Conservation (phyloP, 2,888 invertebrate genomes). For the Strigamia maritima region DNA sequence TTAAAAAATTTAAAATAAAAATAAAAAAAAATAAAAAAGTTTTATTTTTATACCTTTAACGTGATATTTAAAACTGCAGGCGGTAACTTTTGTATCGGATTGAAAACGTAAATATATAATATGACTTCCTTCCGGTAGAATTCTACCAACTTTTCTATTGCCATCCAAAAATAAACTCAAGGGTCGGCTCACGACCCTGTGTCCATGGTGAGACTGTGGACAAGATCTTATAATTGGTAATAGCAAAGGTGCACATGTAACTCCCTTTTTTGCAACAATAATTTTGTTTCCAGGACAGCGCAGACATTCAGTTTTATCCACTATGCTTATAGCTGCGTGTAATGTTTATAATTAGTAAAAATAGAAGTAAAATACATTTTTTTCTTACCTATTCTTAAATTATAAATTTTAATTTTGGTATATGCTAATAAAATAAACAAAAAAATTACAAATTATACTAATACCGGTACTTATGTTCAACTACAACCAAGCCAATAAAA, state of each 20-base stretch:
- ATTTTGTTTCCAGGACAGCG: constrained; percentile 12
- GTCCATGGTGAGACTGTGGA: too few species aligned
- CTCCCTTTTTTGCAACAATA: constrained; percentile 8
- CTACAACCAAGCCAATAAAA: too few species aligned
- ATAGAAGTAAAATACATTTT: neutral
- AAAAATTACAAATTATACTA: neutral
- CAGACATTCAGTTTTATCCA: neutral
- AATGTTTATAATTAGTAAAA: too few species aligned
- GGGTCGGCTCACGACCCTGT: neutral
- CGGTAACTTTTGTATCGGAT: neutral
- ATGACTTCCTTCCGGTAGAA: constrained; percentile 25
- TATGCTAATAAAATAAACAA: neutral
- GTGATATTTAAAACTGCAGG: constrained; percentile 17
- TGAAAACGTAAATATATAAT: neutral
- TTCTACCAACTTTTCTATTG: neutral
- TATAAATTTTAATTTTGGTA: neutral
- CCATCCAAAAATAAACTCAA: neutral
- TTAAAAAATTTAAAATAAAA: neutral
- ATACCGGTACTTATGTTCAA: neutral
- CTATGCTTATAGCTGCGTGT: neutral
- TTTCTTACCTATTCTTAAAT: neutral
- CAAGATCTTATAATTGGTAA: constrained; percentile 12
- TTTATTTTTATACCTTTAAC: constrained; percentile 11
- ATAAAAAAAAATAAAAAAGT: neutral
- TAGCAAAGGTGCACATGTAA: neutral